These are phyloP conservation scores for Myiothlypis coronata DNA, from an alignment of 2,797 vertebrate genomes.

Conservation along the genomic window DNA sequence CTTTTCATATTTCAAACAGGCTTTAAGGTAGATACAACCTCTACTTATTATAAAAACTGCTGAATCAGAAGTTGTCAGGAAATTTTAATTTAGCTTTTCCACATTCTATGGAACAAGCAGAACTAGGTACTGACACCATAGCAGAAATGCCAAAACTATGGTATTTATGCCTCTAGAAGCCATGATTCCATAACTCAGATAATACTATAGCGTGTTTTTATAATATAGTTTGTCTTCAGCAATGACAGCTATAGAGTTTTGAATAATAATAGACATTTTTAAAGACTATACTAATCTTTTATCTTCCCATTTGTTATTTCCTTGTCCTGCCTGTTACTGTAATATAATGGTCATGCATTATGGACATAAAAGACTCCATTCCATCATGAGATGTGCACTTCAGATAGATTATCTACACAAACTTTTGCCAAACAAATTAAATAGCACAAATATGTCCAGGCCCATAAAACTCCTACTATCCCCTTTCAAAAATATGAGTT, in stretches of 20 bases:
- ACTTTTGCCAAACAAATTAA: conserved; percentile 24
- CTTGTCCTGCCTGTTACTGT: conserved; percentile 20
- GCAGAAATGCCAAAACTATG: not conserved
- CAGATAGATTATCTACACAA: not conserved
- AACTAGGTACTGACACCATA: not conserved
- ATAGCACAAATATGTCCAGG: not conserved
- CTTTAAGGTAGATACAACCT: not conserved
- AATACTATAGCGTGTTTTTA: conserved; percentile 23
- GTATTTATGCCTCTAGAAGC: conserved; percentile 44
- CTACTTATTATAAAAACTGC: not conserved
- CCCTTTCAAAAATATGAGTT: not conserved
- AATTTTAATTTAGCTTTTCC: conserved; percentile 32
- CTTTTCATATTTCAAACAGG: not conserved
- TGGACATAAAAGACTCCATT: conserved; percentile 25
- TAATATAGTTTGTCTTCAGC: conserved; percentile 46
- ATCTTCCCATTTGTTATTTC: conserved; percentile 43
- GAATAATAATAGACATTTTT: conserved; percentile 51
- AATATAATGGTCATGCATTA: conserved; percentile 25
- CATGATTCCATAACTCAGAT: conserved; percentile 12
- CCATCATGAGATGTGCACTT: not conserved
- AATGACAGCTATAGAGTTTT: conserved; percentile 52
- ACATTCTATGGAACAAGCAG: not conserved
- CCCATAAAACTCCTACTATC: not conserved
- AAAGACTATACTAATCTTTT: conserved; percentile 44
- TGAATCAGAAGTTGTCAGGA: conserved; percentile 14